Evolutionary conservation across 2,113 vertebrate species (phyloP).

Genomic region (Sinosuthora webbiana): DNA sequence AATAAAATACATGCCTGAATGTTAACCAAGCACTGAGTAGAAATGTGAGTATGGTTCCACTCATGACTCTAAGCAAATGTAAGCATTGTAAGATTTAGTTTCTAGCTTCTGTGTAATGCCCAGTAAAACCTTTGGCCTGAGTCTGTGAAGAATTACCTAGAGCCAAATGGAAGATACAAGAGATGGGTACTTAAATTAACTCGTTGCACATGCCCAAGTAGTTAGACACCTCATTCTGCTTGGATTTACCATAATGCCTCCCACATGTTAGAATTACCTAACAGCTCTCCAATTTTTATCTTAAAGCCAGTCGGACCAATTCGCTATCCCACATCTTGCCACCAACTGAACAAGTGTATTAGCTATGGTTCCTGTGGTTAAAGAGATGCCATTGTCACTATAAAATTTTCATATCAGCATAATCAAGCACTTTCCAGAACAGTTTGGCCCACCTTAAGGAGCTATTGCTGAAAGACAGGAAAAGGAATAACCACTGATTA

Average conservation of each 20-base stretch:
- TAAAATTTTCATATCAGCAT: background rate
- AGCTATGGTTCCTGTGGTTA: background rate
- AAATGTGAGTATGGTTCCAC: background rate
- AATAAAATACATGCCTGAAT: background rate
- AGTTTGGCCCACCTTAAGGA: background rate
- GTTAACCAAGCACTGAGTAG: background rate
- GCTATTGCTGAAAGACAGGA: background rate
- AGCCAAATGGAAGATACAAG: background rate
- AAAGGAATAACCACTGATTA: background rate
- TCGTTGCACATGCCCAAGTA: background rate
- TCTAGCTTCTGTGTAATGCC: background rate
- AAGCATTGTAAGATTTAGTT: background rate
- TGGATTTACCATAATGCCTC: background rate
- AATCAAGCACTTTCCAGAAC: background rate
- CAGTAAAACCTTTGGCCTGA: background rate
- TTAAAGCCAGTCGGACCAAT: background rate
- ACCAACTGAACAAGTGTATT: background rate
- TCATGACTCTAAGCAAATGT: background rate
- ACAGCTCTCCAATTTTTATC: background rate
- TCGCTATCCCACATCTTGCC: background rate
- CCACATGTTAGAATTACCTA: background rate
- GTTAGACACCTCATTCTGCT: background rate
- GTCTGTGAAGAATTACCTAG: background rate
- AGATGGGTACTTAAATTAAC: background rate
- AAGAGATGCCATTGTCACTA: background rate